phyloP scores from a whole-genome alignment of 2,888 invertebrate genomes.

The Diaphora mendica region DNA sequence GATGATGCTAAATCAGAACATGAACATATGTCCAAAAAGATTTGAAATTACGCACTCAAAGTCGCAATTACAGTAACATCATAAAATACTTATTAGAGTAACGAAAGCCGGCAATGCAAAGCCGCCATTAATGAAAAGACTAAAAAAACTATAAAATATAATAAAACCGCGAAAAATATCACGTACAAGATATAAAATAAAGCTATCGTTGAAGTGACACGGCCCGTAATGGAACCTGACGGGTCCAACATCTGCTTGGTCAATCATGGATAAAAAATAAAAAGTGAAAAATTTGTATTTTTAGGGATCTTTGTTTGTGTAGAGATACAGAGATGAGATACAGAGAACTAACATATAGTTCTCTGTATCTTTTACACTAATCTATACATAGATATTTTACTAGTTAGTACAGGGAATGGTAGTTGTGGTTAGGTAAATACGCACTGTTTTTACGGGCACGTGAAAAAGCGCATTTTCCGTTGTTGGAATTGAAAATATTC shows the following conservation, averaged over 20 bases:
- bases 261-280: constrained; percentile 70
- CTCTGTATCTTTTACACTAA: background rate
- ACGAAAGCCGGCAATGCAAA: constrained; percentile 45
- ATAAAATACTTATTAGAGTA: constrained; percentile 48
- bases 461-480: too few relatives aligned
- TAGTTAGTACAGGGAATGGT: background rate
- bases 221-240: constrained; percentile 78
- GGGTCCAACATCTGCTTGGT: constrained; percentile 75
- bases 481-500: too few relatives aligned
- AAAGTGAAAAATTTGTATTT: constrained; percentile 66
- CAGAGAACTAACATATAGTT: too few relatives aligned
- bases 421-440: background rate
- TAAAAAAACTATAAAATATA: constrained; percentile 55
- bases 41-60: constrained; percentile 24
- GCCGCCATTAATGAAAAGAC: constrained; percentile 50
- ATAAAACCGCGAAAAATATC: constrained; percentile 69
- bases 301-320: constrained; percentile 57
- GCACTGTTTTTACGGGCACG: too few relatives aligned
- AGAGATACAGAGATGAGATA: too few relatives aligned
- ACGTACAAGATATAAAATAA: constrained; percentile 77
- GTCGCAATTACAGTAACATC: constrained; percentile 49
- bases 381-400: background rate
- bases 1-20: constrained; percentile 27
- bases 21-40: constrained; percentile 27
- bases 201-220: constrained; percentile 76